Conservation (phyloP, 2,888 invertebrate genomes). For the Drosophila multiciliata region DNA sequence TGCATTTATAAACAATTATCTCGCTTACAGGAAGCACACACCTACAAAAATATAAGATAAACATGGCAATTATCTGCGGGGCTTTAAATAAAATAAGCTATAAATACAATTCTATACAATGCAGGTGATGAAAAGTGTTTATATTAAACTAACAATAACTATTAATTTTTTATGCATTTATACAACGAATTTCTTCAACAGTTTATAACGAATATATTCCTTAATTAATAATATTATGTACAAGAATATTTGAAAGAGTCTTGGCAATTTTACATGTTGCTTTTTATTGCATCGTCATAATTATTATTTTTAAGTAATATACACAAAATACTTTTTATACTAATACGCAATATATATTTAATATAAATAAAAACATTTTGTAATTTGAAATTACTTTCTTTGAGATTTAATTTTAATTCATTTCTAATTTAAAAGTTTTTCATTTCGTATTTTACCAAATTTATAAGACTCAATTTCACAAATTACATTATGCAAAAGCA, state of each 20-base stretch:
- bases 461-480: background rate
- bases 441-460: background rate
- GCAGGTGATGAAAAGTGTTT: slow-evolving; percentile 1
- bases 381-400: background rate
- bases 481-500: background rate
- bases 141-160: background rate
- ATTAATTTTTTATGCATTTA: background rate
- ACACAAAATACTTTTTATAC: background rate
- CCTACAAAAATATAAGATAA: slow-evolving; percentile 25
- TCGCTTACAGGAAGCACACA: slow-evolving; percentile 40
- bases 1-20: slow-evolving; percentile 55
- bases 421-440: background rate
- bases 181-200: background rate
- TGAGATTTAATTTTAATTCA: background rate
- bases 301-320: too few relatives aligned
- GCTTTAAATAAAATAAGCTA: background rate
- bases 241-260: background rate
- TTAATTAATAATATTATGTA: background rate
- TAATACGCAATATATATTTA: background rate
- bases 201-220: background rate
- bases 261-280: background rate
- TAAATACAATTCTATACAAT: background rate
- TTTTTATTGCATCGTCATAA: background rate
- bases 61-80: slow-evolving; percentile 1
- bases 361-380: background rate